These are phyloP conservation scores for Periparus ater DNA, from an alignment of 2,797 vertebrate genomes.

Conservation along the genomic window DNA sequence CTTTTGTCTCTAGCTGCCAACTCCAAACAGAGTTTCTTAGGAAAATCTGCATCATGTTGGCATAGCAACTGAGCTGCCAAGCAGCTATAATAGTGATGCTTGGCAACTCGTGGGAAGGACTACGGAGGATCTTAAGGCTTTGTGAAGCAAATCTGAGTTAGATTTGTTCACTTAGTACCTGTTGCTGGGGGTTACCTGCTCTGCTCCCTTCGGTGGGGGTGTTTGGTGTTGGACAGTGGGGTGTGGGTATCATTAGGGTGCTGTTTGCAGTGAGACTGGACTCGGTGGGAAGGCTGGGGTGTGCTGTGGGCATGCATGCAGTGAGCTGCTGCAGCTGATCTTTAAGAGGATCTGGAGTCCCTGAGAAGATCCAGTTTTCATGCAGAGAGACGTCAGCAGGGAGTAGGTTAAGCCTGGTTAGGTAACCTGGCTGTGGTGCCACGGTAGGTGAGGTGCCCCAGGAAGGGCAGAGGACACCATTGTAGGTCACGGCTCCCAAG, in stretches of 20 bases:
- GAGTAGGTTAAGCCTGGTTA: constrained; percentile 55
- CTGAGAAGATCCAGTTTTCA: constrained; percentile 2
- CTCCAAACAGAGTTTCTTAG: constrained; percentile 58
- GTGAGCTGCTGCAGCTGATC: constrained; percentile 21
- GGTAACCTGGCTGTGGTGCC: constrained; percentile 15
- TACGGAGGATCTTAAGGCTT: not conserved
- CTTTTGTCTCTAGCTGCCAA: constrained; percentile 66
- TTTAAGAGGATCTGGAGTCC: constrained; percentile 48
- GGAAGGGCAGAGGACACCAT: not conserved
- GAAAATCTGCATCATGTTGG: constrained; percentile 66
- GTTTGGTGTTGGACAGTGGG: not conserved
- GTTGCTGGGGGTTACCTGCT: not conserved
- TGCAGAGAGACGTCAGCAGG: constrained; percentile 30
- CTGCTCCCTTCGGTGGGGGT: rapidly evolving
- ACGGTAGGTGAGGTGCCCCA: not conserved
- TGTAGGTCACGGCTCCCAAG: not conserved
- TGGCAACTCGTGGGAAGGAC: constrained; percentile 33
- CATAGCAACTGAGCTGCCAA: constrained; percentile 68
- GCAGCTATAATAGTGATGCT: constrained; percentile 28
- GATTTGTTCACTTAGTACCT: not conserved
- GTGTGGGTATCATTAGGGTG: not conserved
- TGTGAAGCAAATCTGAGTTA: not conserved
- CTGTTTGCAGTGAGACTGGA: not conserved
- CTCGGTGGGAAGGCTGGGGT: not conserved
- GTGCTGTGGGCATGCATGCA: not conserved